These are phyloP conservation scores for Saccostrea glomerata DNA, from an alignment of 1,140 invertebrate species.

Conservation along the genomic window DNA sequence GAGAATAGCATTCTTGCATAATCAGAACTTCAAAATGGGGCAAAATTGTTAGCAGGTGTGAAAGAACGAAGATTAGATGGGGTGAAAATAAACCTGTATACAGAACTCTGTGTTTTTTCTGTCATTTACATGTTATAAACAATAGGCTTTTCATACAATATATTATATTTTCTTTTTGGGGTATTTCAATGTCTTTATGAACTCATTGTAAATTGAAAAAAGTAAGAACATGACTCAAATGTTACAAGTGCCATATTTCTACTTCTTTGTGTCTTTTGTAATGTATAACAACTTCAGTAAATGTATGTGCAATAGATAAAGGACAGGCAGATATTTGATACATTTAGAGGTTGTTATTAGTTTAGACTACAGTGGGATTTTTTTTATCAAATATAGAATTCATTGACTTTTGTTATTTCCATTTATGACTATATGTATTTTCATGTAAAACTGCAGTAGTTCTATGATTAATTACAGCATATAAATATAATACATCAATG, in stretches of 20 bases:
- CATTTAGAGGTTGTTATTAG: neutral
- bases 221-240: neutral
- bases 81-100: too few relatives aligned
- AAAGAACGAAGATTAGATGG: too few relatives aligned
- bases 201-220: neutral
- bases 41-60: too few relatives aligned
- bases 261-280: neutral
- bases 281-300: neutral
- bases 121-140: neutral
- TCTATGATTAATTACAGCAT: too few relatives aligned
- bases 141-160: neutral
- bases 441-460: neutral
- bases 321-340: neutral
- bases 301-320: neutral
- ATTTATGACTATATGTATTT: neutral
- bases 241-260: slow-evolving; percentile 8
- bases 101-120: too few relatives aligned
- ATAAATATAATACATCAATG: neutral
- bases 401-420: neutral
- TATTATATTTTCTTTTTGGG: neutral
- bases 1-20: too few relatives aligned
- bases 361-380: neutral
- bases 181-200: neutral
- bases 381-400: neutral
- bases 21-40: too few relatives aligned